Evolutionary conservation across 64 coral and sea anemone genomes (phyloP), one percentile per base, ranked within the genome.

Genomic region (Pachyseris speciosa): DNA sequence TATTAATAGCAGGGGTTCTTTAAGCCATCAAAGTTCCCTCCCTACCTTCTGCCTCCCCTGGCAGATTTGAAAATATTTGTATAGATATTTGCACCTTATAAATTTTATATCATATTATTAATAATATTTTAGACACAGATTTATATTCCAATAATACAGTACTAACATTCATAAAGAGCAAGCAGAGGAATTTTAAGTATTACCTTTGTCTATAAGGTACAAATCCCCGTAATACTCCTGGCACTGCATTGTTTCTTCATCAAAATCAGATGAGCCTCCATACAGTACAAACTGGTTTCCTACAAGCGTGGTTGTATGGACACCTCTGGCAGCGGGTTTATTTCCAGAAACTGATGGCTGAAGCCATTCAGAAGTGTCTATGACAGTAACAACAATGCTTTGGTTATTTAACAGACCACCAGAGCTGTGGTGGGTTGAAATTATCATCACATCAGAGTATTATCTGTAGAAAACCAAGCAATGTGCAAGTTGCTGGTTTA

Each of bases 221-320:
- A 69, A 32, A 13, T 95, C 94, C 26, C 78, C 69, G 69, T 91
- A 42, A 66, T 91, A 95, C 41, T 87, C 71, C 74, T 95, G 94
- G 31, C 88, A 91, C 37, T 95, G 94, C 94, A 95, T 91, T 58
- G 88, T 87, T 78, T 90, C 80, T 30, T 44, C 33, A 72, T 95
- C 88, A 95, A 95, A 95, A 33, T 95, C 74, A 22, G 94, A 95
- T 9, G 94, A 95, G 25, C 94, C 94, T 31, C 94, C 94, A 91
- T 73, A 95, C 7, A 95, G 12, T n/a, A 91, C 37, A 25, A 95
- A 45, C 27, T 79, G 64, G 60, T 88, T 83, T 72, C 83, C 81
- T 15, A 91, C 88, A 49, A 91, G 69, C 5, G 80, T 86, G 33
- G 69, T 38, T 79, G 83, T 86, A 30, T 91, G 88, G 7, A 91